These are phyloP conservation scores for Eupsilia transversa DNA, from an alignment of 2,888 invertebrate species.

Conservation along the genomic window DNA sequence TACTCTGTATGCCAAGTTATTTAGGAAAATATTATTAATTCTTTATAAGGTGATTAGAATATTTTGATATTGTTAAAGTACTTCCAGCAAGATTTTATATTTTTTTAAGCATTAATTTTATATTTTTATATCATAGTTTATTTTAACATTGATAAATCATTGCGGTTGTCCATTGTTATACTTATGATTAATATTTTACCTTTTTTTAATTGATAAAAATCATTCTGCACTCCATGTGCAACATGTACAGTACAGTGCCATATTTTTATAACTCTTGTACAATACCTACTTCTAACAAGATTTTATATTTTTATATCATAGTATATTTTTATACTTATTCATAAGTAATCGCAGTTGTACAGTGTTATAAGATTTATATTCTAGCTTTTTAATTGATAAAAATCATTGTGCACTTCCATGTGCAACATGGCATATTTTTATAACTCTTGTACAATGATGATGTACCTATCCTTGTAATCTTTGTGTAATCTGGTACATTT, in stretches of 20 bases:
- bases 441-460: not conserved
- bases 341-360: not conserved
- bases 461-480: not conserved
- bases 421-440: too few relatives aligned
- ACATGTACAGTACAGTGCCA: not conserved
- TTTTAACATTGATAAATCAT: slow-evolving; percentile 7
- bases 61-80: slow-evolving; percentile 11
- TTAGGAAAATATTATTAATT: not conserved
- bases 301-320: not conserved
- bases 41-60: not conserved
- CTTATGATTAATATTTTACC: slow-evolving; percentile 1
- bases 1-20: slow-evolving; percentile 1
- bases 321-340: slow-evolving; percentile 21
- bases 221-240: not conserved
- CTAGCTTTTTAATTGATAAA: not conserved
- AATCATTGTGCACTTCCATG: not conserved
- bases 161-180: not conserved
- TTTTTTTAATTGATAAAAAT: not conserved
- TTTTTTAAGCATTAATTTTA: not conserved
- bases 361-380: slow-evolving; percentile 1
- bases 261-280: not conserved
- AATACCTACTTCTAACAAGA: not conserved
- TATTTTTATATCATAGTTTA: not conserved
- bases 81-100: not conserved
- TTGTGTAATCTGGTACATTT: not conserved